Evolutionary conservation across 1,140 invertebrate species (phyloP).

Genomic region (Centruroides vittatus): DNA sequence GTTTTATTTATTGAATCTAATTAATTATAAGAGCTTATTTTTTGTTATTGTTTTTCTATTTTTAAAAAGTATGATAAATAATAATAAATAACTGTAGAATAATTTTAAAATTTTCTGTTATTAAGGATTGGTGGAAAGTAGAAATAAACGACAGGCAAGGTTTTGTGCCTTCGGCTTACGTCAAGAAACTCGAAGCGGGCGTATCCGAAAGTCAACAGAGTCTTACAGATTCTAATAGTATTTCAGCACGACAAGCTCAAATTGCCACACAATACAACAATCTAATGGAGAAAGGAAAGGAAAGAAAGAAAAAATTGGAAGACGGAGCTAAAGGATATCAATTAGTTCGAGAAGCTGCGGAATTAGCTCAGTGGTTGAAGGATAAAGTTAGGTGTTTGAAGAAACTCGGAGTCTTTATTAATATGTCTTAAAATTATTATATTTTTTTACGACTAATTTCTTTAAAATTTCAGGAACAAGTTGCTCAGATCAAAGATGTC

Average conservation of each 20-base stretch:
- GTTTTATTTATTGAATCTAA: neutral
- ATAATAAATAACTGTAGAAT: no score
- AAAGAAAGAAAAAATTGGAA: constrained; percentile 89
- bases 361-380: constrained; percentile 93
- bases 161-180: constrained; percentile 96
- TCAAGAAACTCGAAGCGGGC: constrained; percentile 82
- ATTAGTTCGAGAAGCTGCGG: constrained; percentile 89
- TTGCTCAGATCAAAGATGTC: constrained; percentile 79
- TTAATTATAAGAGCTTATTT: neutral
- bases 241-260: constrained; percentile 82
- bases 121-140: constrained; percentile 95
- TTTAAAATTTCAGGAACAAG: constrained; percentile 31
- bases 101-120: neutral
- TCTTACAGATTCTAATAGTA: constrained; percentile 77
- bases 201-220: constrained; percentile 89
- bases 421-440: neutral
- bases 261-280: constrained; percentile 85
- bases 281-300: constrained; percentile 68
- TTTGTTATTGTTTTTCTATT: neutral
- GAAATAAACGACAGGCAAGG: constrained; percentile 95
- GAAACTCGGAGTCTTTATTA: neutral
- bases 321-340: constrained; percentile 97
- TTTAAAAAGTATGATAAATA: no score
- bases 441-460: neutral
- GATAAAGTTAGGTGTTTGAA: constrained; percentile 45